A percentile compares a stretch with the other conserved stretches of the same genome.
These are phyloP conservation scores for Apamea sordens DNA, from an alignment of 2,888 invertebrate species.

Conservation along the genomic window DNA sequence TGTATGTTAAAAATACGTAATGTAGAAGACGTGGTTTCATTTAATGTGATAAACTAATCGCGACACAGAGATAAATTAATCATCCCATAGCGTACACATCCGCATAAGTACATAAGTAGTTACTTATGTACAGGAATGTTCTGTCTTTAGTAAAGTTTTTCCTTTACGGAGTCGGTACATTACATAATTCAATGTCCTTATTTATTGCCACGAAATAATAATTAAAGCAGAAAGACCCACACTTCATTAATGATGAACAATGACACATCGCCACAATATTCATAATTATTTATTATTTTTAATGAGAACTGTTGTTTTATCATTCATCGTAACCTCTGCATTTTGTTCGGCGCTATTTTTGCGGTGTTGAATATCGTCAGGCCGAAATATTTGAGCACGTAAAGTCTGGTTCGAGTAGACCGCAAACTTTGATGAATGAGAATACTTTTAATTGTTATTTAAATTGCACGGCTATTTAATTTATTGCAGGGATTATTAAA, in stretches of 20 bases:
- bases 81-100: background rate
- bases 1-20: too few relatives aligned
- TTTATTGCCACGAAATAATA: conserved; percentile 10
- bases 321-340: background rate
- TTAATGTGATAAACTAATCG: background rate
- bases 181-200: background rate
- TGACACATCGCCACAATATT: background rate
- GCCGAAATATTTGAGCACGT: conserved; percentile 8
- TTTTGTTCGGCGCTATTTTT: conserved; percentile 15
- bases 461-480: background rate
- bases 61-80: background rate
- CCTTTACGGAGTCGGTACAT: background rate
- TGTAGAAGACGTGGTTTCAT: background rate
- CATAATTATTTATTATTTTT: conserved; percentile 26
- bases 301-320: conserved; percentile 15
- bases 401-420: background rate
- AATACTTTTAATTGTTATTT: conserved; percentile 17
- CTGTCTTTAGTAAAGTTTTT: background rate
- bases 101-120: background rate
- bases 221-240: background rate
- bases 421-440: background rate
- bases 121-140: background rate
- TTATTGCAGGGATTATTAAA: background rate
- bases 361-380: background rate
- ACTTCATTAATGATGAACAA: conserved; percentile 9